Evolutionary conservation across 2,113 vertebrate genomes (phyloP).

Genomic region (Pterophyllum scalare): DNA sequence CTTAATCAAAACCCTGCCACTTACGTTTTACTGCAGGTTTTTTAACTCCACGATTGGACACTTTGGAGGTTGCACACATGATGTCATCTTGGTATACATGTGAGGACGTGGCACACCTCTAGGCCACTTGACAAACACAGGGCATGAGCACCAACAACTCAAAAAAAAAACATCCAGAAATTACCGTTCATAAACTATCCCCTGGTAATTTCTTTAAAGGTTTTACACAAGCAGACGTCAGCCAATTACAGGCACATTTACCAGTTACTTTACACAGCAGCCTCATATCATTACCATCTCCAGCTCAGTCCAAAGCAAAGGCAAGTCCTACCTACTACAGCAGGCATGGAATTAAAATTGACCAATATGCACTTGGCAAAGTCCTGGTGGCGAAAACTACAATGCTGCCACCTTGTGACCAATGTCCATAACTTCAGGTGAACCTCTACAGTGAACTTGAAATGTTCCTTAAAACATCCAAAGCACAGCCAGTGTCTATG

Average conservation of each 20-base stretch:
- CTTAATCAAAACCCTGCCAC: too few relatives aligned
- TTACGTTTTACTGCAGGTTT: too few relatives aligned
- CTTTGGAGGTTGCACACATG: too few relatives aligned
- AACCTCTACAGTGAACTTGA: too few relatives aligned
- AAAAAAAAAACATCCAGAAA: background rate
- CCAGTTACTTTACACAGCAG: background rate
- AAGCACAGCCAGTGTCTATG: too few relatives aligned
- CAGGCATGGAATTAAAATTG: background rate
- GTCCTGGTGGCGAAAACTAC: too few relatives aligned
- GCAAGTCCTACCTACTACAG: background rate
- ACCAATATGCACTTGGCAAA: background rate
- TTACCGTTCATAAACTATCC: background rate
- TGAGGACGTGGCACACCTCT: background rate
- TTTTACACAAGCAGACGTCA: background rate
- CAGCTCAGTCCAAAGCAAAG: background rate
- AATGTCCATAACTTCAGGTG: background rate
- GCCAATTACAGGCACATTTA: background rate
- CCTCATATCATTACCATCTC: background rate
- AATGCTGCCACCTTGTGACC: constrained; percentile 5
- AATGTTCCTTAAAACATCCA: too few relatives aligned
- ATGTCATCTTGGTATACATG: too few relatives aligned
- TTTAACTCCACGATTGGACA: too few relatives aligned
- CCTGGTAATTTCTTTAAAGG: background rate
- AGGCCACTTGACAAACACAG: background rate
- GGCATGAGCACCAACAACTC: background rate